Evolutionary conservation across 2,113 vertebrate genomes (phyloP).

Genomic region (Alaudala cheleensis): DNA sequence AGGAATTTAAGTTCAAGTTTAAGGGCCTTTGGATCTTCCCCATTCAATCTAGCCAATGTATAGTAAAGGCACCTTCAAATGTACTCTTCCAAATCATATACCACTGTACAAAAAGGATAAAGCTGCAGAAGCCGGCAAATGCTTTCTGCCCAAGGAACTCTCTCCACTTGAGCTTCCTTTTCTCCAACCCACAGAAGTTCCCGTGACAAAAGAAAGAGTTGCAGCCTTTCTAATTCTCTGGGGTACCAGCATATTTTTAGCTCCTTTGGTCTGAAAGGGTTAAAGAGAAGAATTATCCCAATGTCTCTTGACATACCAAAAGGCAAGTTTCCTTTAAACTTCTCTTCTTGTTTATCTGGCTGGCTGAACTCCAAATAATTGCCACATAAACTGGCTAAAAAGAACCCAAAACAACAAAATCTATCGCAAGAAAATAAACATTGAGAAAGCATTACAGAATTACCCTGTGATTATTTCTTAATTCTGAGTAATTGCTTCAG

Average conservation of each 20-base stretch:
- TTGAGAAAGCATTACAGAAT: neutral
- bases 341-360: neutral
- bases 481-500: neutral
- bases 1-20: neutral
- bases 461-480: neutral
- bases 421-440: neutral
- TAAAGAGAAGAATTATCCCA: neutral
- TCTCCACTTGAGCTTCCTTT: neutral
- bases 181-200: neutral
- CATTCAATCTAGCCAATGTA: neutral
- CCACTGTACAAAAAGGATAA: neutral
- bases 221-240: neutral
- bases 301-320: neutral
- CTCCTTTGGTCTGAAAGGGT: neutral
- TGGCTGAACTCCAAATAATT: neutral
- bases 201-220: neutral
- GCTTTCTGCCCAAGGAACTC: neutral
- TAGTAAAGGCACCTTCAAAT: neutral
- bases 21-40: neutral
- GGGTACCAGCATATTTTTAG: neutral
- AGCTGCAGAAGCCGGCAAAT: neutral
- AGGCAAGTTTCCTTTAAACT: neutral
- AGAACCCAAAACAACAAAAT: neutral
- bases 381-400: neutral
- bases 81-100: neutral